Conservation (phyloP, 1,140 invertebrate genomes). For the Bombus pyrosoma region DNA sequence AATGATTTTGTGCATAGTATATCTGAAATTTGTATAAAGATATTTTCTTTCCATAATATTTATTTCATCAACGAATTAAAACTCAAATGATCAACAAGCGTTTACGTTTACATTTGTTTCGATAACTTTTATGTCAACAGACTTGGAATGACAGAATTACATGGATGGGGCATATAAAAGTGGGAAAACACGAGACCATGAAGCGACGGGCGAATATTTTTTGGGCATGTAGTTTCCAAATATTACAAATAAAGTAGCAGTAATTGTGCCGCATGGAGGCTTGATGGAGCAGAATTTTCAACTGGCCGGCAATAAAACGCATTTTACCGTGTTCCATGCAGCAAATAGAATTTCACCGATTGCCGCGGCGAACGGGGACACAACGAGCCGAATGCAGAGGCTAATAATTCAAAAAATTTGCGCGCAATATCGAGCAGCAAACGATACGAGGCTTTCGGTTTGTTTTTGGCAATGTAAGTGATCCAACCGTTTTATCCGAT, state of each 20-base stretch:
- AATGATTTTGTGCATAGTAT: too few relatives aligned
- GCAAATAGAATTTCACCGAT: constrained; percentile 29
- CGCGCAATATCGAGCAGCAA: constrained; percentile 14
- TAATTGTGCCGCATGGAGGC: neutral
- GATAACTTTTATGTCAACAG: neutral
- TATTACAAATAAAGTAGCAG: constrained; percentile 32
- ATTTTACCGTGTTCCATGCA: constrained; percentile 3
- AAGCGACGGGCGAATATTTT: neutral
- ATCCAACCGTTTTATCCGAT: neutral
- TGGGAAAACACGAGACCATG: neutral
- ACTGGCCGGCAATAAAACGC: constrained; percentile 28
- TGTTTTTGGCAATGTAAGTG: neutral
- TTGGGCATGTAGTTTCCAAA: neutral
- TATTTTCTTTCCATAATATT: neutral
- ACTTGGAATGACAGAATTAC: neutral
- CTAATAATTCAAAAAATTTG: constrained; percentile 44
- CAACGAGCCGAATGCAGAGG: neutral
- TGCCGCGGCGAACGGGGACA: neutral
- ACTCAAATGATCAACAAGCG: neutral
- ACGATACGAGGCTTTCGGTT: neutral
- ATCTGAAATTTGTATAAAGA: neutral
- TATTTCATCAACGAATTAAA: too few relatives aligned
- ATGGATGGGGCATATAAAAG: neutral
- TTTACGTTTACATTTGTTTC: neutral
- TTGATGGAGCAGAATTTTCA: constrained; percentile 13